Percentiles rank a stretch among this genome's conserved stretches.
These are phyloP conservation scores for Leptocoma aspasia DNA, from an alignment of 2,113 vertebrate genomes.

Conservation along the genomic window DNA sequence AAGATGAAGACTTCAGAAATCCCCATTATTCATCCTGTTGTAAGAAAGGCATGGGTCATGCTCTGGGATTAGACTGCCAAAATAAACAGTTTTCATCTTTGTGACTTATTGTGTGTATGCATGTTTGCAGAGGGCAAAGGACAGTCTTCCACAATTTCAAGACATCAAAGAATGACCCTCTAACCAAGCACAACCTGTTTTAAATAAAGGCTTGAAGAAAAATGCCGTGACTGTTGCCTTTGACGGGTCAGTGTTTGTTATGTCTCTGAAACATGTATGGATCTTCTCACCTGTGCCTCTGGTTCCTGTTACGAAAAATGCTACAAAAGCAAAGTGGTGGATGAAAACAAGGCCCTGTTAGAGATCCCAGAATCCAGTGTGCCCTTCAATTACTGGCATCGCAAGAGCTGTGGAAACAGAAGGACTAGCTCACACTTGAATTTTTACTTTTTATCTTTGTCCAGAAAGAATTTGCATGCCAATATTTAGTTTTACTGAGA, in stretches of 20 bases:
- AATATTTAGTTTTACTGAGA: background rate
- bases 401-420: background rate
- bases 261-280: background rate
- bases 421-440: background rate
- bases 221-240: background rate
- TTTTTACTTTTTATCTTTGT: background rate
- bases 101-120: background rate
- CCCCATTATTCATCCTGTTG: background rate
- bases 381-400: background rate
- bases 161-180: background rate
- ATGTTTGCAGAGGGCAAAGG: background rate
- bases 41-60: background rate
- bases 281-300: background rate
- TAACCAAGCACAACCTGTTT: background rate
- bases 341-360: background rate
- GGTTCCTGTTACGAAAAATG: background rate
- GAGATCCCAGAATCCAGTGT: background rate
- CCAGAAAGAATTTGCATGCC: background rate
- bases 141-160: background rate
- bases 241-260: background rate
- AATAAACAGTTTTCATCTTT: background rate
- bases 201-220: background rate
- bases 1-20: conserved; percentile 4
- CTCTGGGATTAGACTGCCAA: background rate
- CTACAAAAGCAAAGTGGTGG: background rate